These are phyloP conservation scores for Acromyrmex heyeri DNA, from an alignment of 1,140 invertebrate species.

Conservation along the genomic window DNA sequence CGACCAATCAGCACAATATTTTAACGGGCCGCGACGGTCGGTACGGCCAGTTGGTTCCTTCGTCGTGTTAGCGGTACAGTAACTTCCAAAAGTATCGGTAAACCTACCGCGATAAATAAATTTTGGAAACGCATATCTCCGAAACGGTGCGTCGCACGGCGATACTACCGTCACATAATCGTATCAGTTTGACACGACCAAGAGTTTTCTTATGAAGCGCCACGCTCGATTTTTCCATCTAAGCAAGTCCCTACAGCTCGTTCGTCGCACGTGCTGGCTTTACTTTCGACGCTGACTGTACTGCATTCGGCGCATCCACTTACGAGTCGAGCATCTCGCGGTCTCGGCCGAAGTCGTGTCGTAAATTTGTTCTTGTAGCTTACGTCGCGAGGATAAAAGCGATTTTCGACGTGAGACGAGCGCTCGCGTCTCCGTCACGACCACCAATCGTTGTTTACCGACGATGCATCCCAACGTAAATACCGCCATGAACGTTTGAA, in stretches of 20 bases:
- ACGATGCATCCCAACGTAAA: slow-evolving; percentile 58
- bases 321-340: slow-evolving; percentile 55
- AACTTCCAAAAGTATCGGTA: slow-evolving; percentile 62
- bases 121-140: slow-evolving; percentile 74
- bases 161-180: slow-evolving; percentile 77
- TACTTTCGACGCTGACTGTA: slow-evolving; percentile 76
- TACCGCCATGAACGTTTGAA: slow-evolving; percentile 82
- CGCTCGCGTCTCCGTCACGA: slow-evolving; percentile 63
- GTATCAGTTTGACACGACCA: slow-evolving; percentile 76
- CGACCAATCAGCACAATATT: slow-evolving; percentile 68
- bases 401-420: slow-evolving; percentile 55
- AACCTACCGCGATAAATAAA: slow-evolving; percentile 42
- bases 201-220: slow-evolving; percentile 78
- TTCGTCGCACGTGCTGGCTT: not conserved
- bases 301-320: slow-evolving; percentile 70
- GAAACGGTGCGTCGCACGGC: slow-evolving; percentile 42
- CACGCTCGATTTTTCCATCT: slow-evolving; percentile 74
- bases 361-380: slow-evolving; percentile 67
- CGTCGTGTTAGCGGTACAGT: slow-evolving; percentile 77
- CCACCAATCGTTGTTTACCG: slow-evolving; percentile 63
- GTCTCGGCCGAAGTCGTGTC: slow-evolving; percentile 66
- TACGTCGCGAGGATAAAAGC: slow-evolving; percentile 20
- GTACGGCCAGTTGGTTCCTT: slow-evolving; percentile 76
- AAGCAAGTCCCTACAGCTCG: slow-evolving; percentile 33
- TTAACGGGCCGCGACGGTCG: slow-evolving; percentile 71